Evolutionary conservation across 2,113 vertebrate genomes (phyloP), one percentile per base, ranked within the genome.

Genomic region (Hoplias malabaricus): DNA sequence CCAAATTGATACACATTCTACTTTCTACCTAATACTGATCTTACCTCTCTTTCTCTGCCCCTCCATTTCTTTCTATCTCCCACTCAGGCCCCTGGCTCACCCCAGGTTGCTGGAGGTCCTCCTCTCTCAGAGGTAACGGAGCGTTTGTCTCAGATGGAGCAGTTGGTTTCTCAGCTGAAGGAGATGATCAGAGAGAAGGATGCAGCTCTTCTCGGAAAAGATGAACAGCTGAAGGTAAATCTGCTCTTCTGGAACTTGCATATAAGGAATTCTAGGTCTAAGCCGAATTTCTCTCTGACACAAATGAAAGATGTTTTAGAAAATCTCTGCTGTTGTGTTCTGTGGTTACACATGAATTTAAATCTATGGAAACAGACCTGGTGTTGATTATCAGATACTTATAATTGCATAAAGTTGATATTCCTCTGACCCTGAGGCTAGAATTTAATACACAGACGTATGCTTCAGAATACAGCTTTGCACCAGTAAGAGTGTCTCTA

Each of bases 141-240:
- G 59, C 93, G 92, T 75, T 90, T 97, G 83, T 63, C 48, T 0
- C 94, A 93, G 38, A 96, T 93, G 0, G 87, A 97, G 80, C 94
- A 93, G 84, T 92, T 97, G 3, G 93, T 96, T 62, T 7, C 86
- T 6, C 95, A 96, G 85, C 91, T 97, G 1, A 97, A 97, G 82
- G 94, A 94, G 80, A 83, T 96, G 70, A 92, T 96, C 86, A 86
- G 93, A 46, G 94, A 96, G 78, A 97, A 95, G 76, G 96, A 97
- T 75, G 87, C 88, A 19, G 84, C 88, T 12, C 93, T 97, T 16
- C 77, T 38, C 9, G 76, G 81, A 70, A 95, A 93, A 88, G 94
- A 96, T 9, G 93, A 94, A 3, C 91, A 94, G 72, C 85, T 95
- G 0, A 96, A 96, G 94, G 95, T 96, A 86, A 81, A 2, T 9